These are phyloP conservation scores for Odiellus spinosus DNA, from an alignment of 2,888 invertebrate species.

Conservation along the genomic window DNA sequence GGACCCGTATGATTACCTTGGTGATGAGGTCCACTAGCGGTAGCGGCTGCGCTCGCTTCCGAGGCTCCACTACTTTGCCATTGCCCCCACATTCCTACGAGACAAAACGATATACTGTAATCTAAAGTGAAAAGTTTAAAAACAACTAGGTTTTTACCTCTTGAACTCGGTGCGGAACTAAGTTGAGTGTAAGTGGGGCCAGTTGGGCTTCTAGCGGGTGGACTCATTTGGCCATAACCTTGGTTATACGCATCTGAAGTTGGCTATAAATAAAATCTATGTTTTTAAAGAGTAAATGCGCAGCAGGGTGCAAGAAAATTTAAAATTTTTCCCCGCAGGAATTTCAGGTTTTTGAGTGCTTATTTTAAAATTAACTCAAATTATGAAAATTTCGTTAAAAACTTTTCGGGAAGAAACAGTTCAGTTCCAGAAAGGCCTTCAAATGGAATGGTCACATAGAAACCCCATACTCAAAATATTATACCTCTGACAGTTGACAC, in stretches of 20 bases:
- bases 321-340: too few species aligned
- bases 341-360: too few species aligned
- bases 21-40: constrained; percentile 13
- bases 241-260: constrained; percentile 44
- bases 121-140: neutral
- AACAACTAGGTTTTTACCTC: constrained; percentile 7
- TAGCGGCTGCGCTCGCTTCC: constrained; percentile 15
- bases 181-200: constrained; percentile 67
- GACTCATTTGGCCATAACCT: constrained; percentile 51
- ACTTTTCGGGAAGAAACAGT: too few species aligned
- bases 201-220: constrained; percentile 56
- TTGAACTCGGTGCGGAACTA: constrained; percentile 44
- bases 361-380: too few species aligned
- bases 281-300: too few species aligned
- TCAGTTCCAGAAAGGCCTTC: too few species aligned
- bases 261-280: constrained; percentile 25
- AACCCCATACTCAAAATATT: too few species aligned
- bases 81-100: constrained; percentile 34
- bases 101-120: constrained; percentile 22
- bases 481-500: too few species aligned
- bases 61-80: constrained; percentile 39
- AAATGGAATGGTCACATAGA: too few species aligned
- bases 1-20: constrained; percentile 14
- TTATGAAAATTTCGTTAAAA: too few species aligned
- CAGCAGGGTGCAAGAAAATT: too few species aligned